Conservation (phyloP, 2,797 vertebrate species). For the Apogon hyalosoma region DNA sequence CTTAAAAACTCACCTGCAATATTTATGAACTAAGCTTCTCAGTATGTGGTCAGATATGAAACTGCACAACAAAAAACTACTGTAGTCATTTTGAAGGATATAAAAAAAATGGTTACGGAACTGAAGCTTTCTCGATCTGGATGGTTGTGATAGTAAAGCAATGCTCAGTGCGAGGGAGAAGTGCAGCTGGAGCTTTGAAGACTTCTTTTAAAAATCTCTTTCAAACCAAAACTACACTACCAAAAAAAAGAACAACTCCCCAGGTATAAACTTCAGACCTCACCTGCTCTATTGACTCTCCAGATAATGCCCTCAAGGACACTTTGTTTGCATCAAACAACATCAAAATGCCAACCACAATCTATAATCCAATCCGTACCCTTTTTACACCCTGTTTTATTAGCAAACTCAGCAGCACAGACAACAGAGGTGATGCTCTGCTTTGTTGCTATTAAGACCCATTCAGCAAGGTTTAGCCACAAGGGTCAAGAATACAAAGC, state of each 20-base stretch:
- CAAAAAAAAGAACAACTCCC: slow-evolving; percentile 37
- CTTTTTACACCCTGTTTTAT: slow-evolving; percentile 64
- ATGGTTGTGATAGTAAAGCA: slow-evolving; percentile 39
- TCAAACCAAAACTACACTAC: slow-evolving; percentile 11
- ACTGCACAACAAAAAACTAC: slow-evolving; percentile 9
- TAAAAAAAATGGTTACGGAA: slow-evolving; percentile 26
- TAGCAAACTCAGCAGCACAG: slow-evolving; percentile 64
- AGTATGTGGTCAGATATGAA: slow-evolving; percentile 7
- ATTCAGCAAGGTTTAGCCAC: slow-evolving; percentile 71
- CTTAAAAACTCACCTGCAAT: slow-evolving; percentile 9
- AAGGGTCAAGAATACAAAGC: slow-evolving; percentile 67
- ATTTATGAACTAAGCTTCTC: slow-evolving; percentile 21
- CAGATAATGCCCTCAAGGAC: slow-evolving; percentile 59
- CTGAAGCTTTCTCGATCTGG: slow-evolving; percentile 30
- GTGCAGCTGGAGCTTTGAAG: slow-evolving; percentile 31
- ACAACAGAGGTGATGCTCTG: slow-evolving; percentile 65
- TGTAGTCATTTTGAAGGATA: slow-evolving; percentile 31
- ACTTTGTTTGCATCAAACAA: slow-evolving; percentile 74
- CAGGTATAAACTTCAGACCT: slow-evolving; percentile 48
- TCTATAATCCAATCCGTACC: slow-evolving; percentile 67
- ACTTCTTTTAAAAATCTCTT: slow-evolving; percentile 35
- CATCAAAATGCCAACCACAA: slow-evolving; percentile 67
- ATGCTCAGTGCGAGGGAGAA: slow-evolving; percentile 30
- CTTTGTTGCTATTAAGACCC: slow-evolving; percentile 74
- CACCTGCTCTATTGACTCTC: slow-evolving; percentile 43